Evolutionary conservation across 64 coral and sea anemone genomes (phyloP).

Genomic region (Trachythela sp.): DNA sequence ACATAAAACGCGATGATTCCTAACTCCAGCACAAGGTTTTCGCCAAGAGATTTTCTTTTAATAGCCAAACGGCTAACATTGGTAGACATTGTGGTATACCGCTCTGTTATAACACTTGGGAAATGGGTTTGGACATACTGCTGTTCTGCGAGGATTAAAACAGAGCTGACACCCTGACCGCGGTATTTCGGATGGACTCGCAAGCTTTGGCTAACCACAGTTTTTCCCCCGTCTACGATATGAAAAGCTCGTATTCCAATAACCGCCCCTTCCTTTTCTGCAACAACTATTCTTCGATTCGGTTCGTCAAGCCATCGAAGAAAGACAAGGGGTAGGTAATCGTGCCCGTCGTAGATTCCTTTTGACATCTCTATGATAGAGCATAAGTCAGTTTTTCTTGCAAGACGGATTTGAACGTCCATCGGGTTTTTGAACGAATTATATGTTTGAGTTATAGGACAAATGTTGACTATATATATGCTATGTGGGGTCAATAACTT

Average conservation of each 20-base stretch:
- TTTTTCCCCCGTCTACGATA: constrained; percentile 37
- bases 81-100: background rate
- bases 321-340: constrained; percentile 45
- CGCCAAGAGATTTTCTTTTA: background rate
- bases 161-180: constrained; percentile 17
- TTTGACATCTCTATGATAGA: constrained; percentile 28
- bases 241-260: constrained; percentile 26
- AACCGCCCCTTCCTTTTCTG: background rate
- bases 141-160: background rate
- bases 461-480: too few relatives aligned
- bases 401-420: background rate
- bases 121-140: background rate
- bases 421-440: background rate
- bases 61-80: background rate
- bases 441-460: too few relatives aligned
- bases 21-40: background rate
- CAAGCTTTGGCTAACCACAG: background rate
- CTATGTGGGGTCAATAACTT: too few relatives aligned
- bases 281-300: constrained; percentile 31
- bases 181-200: constrained; percentile 28
- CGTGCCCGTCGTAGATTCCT: constrained; percentile 50
- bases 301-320: constrained; percentile 37
- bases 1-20: background rate
- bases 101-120: background rate
- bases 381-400: background rate